Conservation (phyloP, 2,888 invertebrate species). For the Agonum fuliginosum region DNA sequence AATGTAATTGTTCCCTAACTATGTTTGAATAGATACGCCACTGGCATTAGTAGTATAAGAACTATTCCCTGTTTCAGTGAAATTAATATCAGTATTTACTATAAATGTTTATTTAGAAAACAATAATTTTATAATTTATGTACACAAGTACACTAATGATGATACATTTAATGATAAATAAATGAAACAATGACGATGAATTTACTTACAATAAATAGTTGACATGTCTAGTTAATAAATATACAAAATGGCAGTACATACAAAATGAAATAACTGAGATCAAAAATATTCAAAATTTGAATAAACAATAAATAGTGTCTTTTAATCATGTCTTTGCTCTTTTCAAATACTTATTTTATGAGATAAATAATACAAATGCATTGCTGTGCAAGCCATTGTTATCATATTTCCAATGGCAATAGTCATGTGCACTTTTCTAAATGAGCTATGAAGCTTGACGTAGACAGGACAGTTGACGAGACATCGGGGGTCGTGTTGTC, state of each 20-base stretch:
- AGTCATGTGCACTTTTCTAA: slow-evolving; percentile 84
- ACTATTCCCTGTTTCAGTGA: no score
- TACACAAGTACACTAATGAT: not conserved
- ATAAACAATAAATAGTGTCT: not conserved
- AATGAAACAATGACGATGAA: not conserved
- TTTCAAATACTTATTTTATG: slow-evolving; percentile 65
- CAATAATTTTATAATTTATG: not conserved
- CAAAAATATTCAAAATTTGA: slow-evolving; percentile 29
- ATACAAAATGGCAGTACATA: not conserved
- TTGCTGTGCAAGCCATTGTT: slow-evolving; percentile 79
- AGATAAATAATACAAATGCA: slow-evolving; percentile 80
- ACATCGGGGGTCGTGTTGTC: slow-evolving; percentile 82
- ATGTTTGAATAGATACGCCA: no score
- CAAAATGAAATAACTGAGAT: slow-evolving; percentile 39
- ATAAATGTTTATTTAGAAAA: not conserved
- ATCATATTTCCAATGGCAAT: slow-evolving; percentile 89
- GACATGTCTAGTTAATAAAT: not conserved
- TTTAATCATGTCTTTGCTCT: no score
- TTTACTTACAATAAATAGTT: not conserved
- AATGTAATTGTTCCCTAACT: no score
- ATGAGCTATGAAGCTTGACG: slow-evolving; percentile 82
- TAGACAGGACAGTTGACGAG: slow-evolving; percentile 87
- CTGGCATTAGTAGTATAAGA: no score
- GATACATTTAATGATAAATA: not conserved
- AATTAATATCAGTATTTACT: not conserved